A percentile compares a stretch with the other conserved stretches of the same genome.
Evolutionary conservation across 2,888 invertebrate genomes (phyloP).

Genomic region (Spilarctia lutea): DNA sequence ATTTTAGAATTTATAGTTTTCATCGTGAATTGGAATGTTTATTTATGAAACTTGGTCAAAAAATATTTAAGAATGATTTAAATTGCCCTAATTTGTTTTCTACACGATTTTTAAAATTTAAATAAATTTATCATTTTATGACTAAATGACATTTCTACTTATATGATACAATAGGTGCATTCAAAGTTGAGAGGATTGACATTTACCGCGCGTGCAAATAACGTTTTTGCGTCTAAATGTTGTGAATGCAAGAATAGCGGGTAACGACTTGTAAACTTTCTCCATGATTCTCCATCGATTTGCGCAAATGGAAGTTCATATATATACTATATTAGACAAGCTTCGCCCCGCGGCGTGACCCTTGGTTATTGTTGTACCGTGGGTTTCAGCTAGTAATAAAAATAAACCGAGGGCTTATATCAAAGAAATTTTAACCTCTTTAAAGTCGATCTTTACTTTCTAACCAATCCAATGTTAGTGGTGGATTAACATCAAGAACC

Average conservation of each 20-base stretch:
- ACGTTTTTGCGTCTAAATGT: neutral
- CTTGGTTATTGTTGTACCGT: no score
- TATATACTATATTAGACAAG: no score
- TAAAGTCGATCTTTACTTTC: neutral
- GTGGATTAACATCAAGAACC: constrained; percentile 1
- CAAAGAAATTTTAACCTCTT: neutral
- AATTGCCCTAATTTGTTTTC: no score
- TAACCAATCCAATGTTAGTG: neutral
- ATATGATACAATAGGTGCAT: neutral
- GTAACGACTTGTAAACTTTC: no score
- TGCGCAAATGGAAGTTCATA: neutral
- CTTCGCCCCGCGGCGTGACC: no score
- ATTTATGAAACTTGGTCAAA: neutral
- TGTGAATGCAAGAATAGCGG: no score
- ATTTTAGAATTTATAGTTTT: neutral
- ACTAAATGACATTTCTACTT: neutral
- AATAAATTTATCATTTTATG: neutral
- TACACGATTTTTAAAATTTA: no score
- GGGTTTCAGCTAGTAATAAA: no score
- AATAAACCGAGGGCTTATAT: neutral
- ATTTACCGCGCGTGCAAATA: neutral
- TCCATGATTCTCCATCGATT: neutral
- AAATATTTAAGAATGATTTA: no score
- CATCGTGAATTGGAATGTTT: neutral
- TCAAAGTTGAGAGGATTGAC: neutral